Conservation (phyloP, 2,888 invertebrate species). For the Rugalucina vietnamica region DNA sequence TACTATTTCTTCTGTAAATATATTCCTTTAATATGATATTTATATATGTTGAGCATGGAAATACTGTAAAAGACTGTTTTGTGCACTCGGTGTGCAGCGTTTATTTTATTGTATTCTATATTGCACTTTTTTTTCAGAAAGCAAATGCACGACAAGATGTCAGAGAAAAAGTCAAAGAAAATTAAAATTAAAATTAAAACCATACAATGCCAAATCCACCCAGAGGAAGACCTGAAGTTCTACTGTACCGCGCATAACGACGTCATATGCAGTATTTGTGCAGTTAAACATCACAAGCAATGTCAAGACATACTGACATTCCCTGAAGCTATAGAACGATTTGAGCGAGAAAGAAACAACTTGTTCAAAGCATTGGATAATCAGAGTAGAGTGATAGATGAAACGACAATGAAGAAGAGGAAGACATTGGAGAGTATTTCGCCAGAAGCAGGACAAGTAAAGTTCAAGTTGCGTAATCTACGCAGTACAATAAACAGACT, state of each 20-base stretch:
- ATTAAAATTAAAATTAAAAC: background rate
- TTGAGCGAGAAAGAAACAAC: slow-evolving; percentile 18
- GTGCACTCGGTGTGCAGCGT: too few relatives aligned
- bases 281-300: slow-evolving; percentile 32
- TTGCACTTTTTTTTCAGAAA: background rate
- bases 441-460: background rate
- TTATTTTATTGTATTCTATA: background rate
- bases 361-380: slow-evolving; percentile 30
- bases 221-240: slow-evolving; percentile 28
- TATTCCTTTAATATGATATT: too few relatives aligned
- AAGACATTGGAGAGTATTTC: background rate
- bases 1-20: too few relatives aligned
- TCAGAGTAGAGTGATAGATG: background rate
- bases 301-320: slow-evolving; percentile 41
- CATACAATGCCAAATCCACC: slow-evolving; percentile 5
- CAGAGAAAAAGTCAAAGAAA: background rate
- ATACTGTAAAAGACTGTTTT: too few relatives aligned
- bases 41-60: too few relatives aligned
- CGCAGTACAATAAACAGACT: slow-evolving; percentile 10
- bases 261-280: slow-evolving; percentile 42
- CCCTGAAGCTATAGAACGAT: slow-evolving; percentile 35
- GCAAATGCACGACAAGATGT: background rate
- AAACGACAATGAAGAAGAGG: background rate
- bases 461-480: slow-evolving; percentile 7
- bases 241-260: slow-evolving; percentile 39